A percentile compares a stretch with the other conserved stretches of the same genome.
phyloP scores from a whole-genome alignment of 2,888 invertebrate genomes.

The Luffia ferchaultella region DNA sequence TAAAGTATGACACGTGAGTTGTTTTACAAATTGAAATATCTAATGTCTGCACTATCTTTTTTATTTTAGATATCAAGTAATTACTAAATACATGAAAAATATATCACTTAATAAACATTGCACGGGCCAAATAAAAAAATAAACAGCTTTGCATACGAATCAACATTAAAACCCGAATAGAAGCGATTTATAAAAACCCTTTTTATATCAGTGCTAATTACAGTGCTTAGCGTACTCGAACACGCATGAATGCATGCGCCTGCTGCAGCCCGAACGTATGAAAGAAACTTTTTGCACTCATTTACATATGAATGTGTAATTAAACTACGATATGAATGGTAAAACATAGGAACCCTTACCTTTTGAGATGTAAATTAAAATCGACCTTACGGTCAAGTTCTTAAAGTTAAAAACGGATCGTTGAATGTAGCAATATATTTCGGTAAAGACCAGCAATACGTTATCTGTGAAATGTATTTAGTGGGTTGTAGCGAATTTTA shows the following conservation, averaged over 20 bases:
- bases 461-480: slow-evolving; percentile 7
- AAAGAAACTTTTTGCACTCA: slow-evolving; percentile 50
- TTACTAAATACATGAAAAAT: too few relatives aligned
- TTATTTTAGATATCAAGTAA: too few relatives aligned
- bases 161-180: slow-evolving; percentile 22
- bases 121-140: background rate
- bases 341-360: slow-evolving; percentile 34
- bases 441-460: slow-evolving; percentile 7
- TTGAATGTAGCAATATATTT: slow-evolving; percentile 5
- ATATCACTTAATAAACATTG: background rate
- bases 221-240: slow-evolving; percentile 41
- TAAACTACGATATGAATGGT: slow-evolving; percentile 52
- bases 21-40: too few relatives aligned
- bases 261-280: slow-evolving; percentile 24
- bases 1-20: too few relatives aligned
- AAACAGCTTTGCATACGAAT: slow-evolving; percentile 17
- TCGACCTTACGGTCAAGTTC: slow-evolving; percentile 16
- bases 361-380: slow-evolving; percentile 1
- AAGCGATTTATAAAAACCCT: slow-evolving; percentile 31
- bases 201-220: slow-evolving; percentile 52
- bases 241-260: slow-evolving; percentile 52
- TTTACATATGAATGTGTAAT: slow-evolving; percentile 65
- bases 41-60: too few relatives aligned
- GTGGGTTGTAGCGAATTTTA: slow-evolving; percentile 7
- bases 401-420: slow-evolving; percentile 21